Evolutionary conservation across 2,888 invertebrate genomes (phyloP).

Genomic region (Acheta domesticus): DNA sequence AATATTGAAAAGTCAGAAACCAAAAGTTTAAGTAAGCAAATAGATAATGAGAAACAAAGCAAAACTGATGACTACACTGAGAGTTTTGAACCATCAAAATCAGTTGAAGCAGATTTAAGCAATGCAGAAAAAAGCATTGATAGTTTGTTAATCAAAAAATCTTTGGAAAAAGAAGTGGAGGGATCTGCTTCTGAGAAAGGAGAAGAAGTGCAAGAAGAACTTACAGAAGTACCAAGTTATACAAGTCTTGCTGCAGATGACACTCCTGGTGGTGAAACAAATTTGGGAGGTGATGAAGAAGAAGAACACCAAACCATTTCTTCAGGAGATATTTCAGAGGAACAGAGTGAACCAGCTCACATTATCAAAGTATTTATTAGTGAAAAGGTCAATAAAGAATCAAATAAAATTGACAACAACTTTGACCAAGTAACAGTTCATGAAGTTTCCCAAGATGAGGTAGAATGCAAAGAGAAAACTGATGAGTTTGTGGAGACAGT

Average conservation of each 20-base stretch:
- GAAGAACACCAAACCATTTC: not conserved
- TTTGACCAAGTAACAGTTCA: not conserved
- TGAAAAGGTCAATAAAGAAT: not conserved
- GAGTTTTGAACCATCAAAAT: not conserved
- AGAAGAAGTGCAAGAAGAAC: not conserved
- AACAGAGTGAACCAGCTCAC: not conserved
- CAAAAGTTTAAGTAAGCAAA: too few species aligned
- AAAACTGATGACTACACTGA: not conserved
- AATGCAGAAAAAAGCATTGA: not conserved
- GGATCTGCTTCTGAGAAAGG: not conserved
- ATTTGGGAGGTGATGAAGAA: too few species aligned
- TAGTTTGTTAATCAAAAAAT: not conserved
- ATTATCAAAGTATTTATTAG: not conserved
- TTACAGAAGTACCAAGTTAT: not conserved
- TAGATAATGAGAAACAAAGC: too few species aligned
- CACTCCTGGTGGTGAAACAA: too few species aligned
- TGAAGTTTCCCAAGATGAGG: not conserved
- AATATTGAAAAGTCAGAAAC: not conserved
- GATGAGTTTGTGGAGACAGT: not conserved
- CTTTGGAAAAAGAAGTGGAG: not conserved
- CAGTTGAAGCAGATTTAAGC: not conserved
- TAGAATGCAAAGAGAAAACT: not conserved
- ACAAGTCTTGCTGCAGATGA: too few species aligned
- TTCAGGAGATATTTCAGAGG: not conserved
- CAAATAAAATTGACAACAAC: not conserved